Percentiles rank a stretch among this genome's conserved stretches.
These are phyloP conservation scores for Chaenodraco wilsoni DNA, from an alignment of 2,797 vertebrate genomes.

Conservation along the genomic window DNA sequence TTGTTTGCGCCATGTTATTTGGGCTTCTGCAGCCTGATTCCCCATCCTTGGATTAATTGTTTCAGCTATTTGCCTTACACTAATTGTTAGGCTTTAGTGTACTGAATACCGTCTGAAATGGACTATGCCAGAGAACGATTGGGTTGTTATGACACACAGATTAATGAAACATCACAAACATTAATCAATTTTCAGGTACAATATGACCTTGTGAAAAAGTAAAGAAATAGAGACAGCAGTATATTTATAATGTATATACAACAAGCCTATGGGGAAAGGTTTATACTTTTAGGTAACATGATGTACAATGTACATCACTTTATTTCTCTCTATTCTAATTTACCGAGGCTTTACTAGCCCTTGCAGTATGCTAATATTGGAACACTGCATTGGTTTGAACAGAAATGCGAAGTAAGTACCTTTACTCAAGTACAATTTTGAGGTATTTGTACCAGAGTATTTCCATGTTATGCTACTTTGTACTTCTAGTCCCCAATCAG, in stretches of 20 bases:
- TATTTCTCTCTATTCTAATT: conserved; percentile 21
- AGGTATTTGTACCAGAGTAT: too few relatives aligned
- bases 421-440: too few relatives aligned
- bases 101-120: conserved; percentile 36
- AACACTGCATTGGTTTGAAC: neutral
- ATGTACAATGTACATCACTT: neutral
- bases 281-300: neutral
- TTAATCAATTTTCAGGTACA: neutral
- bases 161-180: conserved; percentile 7
- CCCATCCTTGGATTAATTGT: conserved; percentile 58
- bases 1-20: conserved; percentile 61
- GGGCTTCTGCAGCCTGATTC: conserved; percentile 35
- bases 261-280: neutral
- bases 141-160: conserved; percentile 3
- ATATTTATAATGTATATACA: too few relatives aligned
- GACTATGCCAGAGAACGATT: conserved; percentile 10
- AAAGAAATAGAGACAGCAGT: too few relatives aligned
- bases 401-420: too few relatives aligned
- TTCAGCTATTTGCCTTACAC: conserved; percentile 58
- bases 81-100: conserved; percentile 70
- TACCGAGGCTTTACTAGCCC: neutral
- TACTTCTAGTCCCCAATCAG: too few relatives aligned
- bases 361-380: neutral
- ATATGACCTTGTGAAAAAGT: neutral
- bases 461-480: too few relatives aligned